These are phyloP conservation scores for Chironomus striatipennis DNA, from an alignment of 1,140 invertebrate species.

Conservation along the genomic window DNA sequence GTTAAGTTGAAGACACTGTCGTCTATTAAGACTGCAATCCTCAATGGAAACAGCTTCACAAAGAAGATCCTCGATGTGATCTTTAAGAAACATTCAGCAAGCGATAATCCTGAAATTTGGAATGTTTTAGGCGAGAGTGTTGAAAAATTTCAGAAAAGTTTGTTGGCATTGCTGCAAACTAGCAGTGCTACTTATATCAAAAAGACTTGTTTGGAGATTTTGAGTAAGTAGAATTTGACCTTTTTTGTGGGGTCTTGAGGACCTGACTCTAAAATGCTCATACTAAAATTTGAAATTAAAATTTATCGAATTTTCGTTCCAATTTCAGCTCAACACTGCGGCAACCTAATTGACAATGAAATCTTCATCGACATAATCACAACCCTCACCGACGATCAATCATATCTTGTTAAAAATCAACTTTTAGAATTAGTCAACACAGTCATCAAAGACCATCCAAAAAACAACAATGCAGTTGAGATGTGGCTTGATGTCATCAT, in stretches of 20 bases:
- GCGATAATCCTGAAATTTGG: conserved; percentile 8
- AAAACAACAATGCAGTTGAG: neutral
- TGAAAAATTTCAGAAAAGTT: neutral
- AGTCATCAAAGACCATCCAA: neutral
- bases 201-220: conserved; percentile 15
- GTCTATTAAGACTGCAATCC: neutral
- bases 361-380: neutral
- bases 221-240: neutral
- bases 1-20: neutral
- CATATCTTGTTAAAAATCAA: conserved; percentile 1
- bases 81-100: neutral
- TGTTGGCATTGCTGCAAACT: neutral
- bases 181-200: neutral
- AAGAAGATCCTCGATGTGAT: conserved; percentile 2
- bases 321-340: neutral
- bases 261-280: too few relatives aligned
- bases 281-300: too few relatives aligned
- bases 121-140: neutral
- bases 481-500: neutral
- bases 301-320: neutral
- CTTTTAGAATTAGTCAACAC: neutral
- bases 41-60: neutral
- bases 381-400: neutral
- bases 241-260: too few relatives aligned
- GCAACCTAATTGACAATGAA: neutral